phyloP scores from a whole-genome alignment of 2,113 vertebrate genomes.

The Halcyon malimbica region DNA sequence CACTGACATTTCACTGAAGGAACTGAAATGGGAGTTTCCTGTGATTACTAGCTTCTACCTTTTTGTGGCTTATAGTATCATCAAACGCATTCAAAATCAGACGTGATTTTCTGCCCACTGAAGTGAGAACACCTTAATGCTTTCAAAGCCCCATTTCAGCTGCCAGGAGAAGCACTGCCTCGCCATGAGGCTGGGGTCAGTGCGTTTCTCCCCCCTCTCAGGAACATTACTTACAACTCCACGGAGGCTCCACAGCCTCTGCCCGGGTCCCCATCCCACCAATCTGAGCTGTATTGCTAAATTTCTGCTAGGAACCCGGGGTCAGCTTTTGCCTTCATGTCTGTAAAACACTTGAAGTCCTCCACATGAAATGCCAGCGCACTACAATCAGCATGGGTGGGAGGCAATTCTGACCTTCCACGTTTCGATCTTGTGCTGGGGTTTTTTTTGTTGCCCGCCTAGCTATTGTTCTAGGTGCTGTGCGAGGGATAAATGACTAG shows the following conservation, averaged over 20 bases:
- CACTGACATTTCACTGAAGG: constrained; percentile 3
- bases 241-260: not conserved
- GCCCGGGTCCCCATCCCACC: not conserved
- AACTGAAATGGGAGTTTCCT: not conserved
- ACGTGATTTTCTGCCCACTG: not conserved
- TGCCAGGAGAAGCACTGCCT: not conserved
- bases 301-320: not conserved
- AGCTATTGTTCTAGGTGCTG: not conserved
- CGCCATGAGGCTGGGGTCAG: not conserved
- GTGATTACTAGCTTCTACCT: not conserved
- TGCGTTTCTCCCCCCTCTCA: not conserved
- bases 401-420: not conserved
- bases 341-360: not conserved
- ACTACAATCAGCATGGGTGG: not conserved
- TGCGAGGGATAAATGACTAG: not conserved
- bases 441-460: not conserved
- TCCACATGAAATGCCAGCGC: not conserved
- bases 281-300: not conserved
- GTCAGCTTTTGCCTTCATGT: not conserved
- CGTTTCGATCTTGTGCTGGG: not conserved
- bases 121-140: not conserved
- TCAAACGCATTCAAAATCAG: not conserved
- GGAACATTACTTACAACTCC: not conserved
- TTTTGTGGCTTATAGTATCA: not conserved
- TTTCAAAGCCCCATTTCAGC: not conserved